A percentile compares a stretch with the other conserved stretches of the same genome.
Evolutionary conservation across 2,888 invertebrate genomes (phyloP).

Genomic region (Chouioia cunea): DNA sequence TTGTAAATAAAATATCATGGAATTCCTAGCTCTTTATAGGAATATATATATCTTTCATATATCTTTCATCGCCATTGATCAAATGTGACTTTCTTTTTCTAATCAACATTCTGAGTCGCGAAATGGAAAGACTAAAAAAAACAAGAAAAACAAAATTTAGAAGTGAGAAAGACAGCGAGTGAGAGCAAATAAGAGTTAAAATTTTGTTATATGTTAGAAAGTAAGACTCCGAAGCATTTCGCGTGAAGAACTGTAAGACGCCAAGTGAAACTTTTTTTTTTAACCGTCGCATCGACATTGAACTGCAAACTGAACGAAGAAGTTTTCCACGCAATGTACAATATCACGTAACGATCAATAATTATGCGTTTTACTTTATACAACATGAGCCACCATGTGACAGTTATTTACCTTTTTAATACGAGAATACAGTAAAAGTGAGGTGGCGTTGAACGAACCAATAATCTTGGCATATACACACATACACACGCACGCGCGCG

Average conservation of each 20-base stretch:
- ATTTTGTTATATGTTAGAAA: conserved; percentile 43
- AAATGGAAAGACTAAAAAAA: conserved; percentile 28
- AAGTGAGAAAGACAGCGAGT: conserved; percentile 38
- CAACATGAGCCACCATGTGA: conserved; percentile 50
- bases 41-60: conserved; percentile 45
- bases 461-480: conserved; percentile 16
- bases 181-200: conserved; percentile 20
- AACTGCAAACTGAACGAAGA: conserved; percentile 53
- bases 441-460: conserved; percentile 20
- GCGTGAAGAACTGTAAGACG: conserved; percentile 52
- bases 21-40: conserved; percentile 46
- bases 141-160: conserved; percentile 23
- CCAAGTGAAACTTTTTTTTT: conserved; percentile 54
- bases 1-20: conserved; percentile 49
- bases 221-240: conserved; percentile 57
- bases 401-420: conserved; percentile 53
- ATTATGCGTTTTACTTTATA: conserved; percentile 57
- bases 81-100: conserved; percentile 41
- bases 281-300: conserved; percentile 59
- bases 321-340: conserved; percentile 61
- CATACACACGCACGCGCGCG: no score
- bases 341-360: conserved; percentile 59
- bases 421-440: conserved; percentile 37
- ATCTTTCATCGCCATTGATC: conserved; percentile 46
- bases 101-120: conserved; percentile 43